Evolutionary conservation across 2,888 invertebrate species (phyloP).

Genomic region (Blastobasis lacticolella): DNA sequence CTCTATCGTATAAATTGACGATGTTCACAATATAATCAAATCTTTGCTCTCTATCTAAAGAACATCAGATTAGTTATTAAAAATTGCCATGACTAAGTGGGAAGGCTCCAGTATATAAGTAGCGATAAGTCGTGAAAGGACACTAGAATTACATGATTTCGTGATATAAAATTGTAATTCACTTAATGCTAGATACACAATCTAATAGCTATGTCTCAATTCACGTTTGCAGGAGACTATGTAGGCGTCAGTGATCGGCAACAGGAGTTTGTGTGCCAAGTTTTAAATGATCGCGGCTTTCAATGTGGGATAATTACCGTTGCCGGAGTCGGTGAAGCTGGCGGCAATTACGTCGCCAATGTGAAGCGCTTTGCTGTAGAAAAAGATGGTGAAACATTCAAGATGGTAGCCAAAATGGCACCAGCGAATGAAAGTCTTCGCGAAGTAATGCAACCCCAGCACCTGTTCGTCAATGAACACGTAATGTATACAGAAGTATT

Average conservation of each 20-base stretch:
- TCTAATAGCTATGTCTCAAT: slow-evolving; percentile 8
- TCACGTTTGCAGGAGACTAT: slow-evolving; percentile 28
- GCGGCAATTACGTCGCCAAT: slow-evolving; percentile 30
- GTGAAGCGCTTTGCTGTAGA: slow-evolving; percentile 24
- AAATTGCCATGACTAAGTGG: too few species aligned
- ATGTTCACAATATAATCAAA: too few species aligned
- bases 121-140: too few species aligned
- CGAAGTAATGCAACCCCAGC: slow-evolving; percentile 8
- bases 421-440: slow-evolving; percentile 17
- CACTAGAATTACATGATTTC: too few species aligned
- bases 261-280: slow-evolving; percentile 25
- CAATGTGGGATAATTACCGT: slow-evolving; percentile 22
- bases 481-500: slow-evolving; percentile 28
- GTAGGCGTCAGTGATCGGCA: slow-evolving; percentile 23
- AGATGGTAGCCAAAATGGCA: slow-evolving; percentile 30
- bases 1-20: too few species aligned
- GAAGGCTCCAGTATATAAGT: too few species aligned
- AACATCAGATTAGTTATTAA: too few species aligned
- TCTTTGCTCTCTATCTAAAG: too few species aligned
- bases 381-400: slow-evolving; percentile 21
- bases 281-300: slow-evolving; percentile 27
- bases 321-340: slow-evolving; percentile 25
- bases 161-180: too few species aligned
- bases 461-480: slow-evolving; percentile 27
- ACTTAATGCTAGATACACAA: too few species aligned